phyloP scores from a whole-genome alignment of 1,140 invertebrate genomes.

The Heliconius hermathena region DNA sequence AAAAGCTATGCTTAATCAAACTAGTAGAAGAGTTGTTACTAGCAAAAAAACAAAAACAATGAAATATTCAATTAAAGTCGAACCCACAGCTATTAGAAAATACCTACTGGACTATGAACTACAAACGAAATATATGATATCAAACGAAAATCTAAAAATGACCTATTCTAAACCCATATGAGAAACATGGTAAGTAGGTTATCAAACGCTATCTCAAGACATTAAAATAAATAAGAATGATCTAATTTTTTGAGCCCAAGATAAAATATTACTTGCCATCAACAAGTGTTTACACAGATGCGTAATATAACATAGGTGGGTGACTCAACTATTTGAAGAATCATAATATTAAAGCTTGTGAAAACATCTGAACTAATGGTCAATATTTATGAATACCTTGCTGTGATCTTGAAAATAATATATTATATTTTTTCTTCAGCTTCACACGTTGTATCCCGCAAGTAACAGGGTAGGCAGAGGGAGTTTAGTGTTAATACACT shows the following conservation, averaged over 20 bases:
- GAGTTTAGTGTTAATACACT: too few relatives aligned
- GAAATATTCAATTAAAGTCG: too few relatives aligned
- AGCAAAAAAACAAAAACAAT: too few relatives aligned
- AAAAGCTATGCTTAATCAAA: too few relatives aligned
- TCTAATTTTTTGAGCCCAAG: slow-evolving; percentile 38
- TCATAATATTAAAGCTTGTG: slow-evolving; percentile 1
- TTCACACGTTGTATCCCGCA: too few relatives aligned
- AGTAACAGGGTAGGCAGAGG: too few relatives aligned
- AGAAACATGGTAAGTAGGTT: neutral
- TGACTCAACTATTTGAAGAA: slow-evolving; percentile 1
- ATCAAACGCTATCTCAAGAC: neutral
- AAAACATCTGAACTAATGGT: neutral
- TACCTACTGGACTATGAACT: too few relatives aligned
- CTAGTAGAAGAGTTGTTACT: too few relatives aligned
- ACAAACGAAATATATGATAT: neutral
- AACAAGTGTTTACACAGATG: neutral
- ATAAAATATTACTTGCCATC: neutral
- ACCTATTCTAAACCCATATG: neutral
- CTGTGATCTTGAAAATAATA: neutral
- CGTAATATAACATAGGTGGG: neutral
- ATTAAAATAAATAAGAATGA: slow-evolving; percentile 37
- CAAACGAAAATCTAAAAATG: neutral
- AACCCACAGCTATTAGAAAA: too few relatives aligned
- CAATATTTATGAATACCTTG: neutral
- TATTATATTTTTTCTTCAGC: too few relatives aligned